Evolutionary conservation across 2,113 vertebrate species (phyloP).

Genomic region (Rhegmatorhina hoffmannsi): DNA sequence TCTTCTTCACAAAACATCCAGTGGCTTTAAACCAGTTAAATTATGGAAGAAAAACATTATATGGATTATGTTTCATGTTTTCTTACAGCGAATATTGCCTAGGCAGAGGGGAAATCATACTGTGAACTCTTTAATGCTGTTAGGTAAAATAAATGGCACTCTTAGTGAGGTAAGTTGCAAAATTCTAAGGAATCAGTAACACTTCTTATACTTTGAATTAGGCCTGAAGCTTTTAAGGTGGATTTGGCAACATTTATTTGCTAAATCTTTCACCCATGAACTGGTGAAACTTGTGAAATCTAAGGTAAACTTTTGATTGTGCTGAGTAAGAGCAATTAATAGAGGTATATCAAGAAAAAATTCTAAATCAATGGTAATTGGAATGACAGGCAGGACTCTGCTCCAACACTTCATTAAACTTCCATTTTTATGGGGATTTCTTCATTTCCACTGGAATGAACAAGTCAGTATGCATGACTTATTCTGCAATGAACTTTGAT

Average conservation of each 20-base stretch:
- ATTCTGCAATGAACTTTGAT: slow-evolving; percentile 82
- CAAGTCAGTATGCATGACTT: slow-evolving; percentile 80
- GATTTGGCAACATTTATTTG: slow-evolving; percentile 10
- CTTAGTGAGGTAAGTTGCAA: slow-evolving; percentile 32
- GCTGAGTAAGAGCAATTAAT: slow-evolving; percentile 74
- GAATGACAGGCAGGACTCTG: slow-evolving; percentile 73
- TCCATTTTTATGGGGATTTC: slow-evolving; percentile 82
- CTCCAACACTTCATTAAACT: slow-evolving; percentile 83
- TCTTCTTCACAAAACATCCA: background rate
- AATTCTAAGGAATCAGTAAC: background rate
- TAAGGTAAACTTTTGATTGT: slow-evolving; percentile 72
- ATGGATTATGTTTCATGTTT: background rate
- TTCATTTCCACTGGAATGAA: slow-evolving; percentile 82
- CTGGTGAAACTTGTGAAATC: slow-evolving; percentile 19
- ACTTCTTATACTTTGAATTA: background rate
- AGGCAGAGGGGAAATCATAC: background rate
- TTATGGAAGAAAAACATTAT: background rate
- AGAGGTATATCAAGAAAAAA: slow-evolving; percentile 48
- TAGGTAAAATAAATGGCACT: slow-evolving; percentile 35
- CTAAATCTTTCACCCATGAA: slow-evolving; percentile 6
- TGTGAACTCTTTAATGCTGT: background rate
- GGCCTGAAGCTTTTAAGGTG: slow-evolving; percentile 6
- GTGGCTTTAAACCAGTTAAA: background rate
- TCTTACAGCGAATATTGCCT: background rate
- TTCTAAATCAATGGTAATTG: slow-evolving; percentile 75